Evolutionary conservation across 2,888 invertebrate species (phyloP), one percentile per base, ranked within the genome.

Genomic region (Heliconius ismenius): DNA sequence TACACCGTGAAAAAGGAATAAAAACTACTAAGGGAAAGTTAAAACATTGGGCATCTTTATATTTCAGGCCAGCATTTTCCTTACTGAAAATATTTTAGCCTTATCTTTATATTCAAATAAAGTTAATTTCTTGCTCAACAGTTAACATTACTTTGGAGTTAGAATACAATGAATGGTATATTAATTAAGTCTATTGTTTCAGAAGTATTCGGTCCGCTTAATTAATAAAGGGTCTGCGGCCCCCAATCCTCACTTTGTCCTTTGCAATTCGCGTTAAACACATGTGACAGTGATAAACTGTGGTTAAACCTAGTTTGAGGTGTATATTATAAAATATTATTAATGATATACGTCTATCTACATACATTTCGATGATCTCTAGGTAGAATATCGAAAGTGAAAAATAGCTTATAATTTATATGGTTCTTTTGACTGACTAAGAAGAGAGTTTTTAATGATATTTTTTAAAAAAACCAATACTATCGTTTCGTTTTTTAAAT

Each of bases 161-260:
- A 13, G 11, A 67, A 39, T 67, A 39, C 39, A 43, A 24, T 39
- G 67, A 67, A 43, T 67, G 7, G 9, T 15, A 43, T 67, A 24
- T 67, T 67, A 43, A 67, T 67, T 43, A 67, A 39, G 15, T 39
- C 67, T 26, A 67, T 43, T 67, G 67, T 67, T 67, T 24, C 67
- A 67, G 24, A 67, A 67, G 67, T 67, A 43, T 67, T 67, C 67
- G 11, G 36, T 67, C 39, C 36, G 15, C 24, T 43, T 67, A 43
- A 67, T 67, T 43, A 43, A 43, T 67, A 39, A 67, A 26, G 67
- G 67, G 67, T 67, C 24, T 39, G 39, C 67, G 43, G 39, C 39
- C 43, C 39, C 39, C 39, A 43, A 24, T 67, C 39, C 43, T 15
- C 43, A 24, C 67, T 43, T 43, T 39, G 67, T 39, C 65, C 39